These are phyloP conservation scores for Hirtodrosophila trivittata DNA, from an alignment of 2,888 invertebrate genomes.

Conservation along the genomic window DNA sequence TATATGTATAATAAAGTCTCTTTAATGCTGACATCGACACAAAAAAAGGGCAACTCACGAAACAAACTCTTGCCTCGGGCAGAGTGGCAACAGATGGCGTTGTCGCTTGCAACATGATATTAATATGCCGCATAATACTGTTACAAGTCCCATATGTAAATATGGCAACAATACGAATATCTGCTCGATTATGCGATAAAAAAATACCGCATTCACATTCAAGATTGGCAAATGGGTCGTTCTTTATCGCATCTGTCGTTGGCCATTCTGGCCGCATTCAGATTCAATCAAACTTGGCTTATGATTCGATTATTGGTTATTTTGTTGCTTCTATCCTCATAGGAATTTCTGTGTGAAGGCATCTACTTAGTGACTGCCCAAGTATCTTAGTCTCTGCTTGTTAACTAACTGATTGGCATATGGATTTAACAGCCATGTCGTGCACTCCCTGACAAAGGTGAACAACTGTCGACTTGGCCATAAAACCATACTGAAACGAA, in stretches of 20 bases:
- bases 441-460: constrained; percentile 31
- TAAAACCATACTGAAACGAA: constrained; percentile 30
- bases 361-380: constrained; percentile 15
- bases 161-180: constrained; percentile 21
- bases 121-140: constrained; percentile 15
- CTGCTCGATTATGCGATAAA: constrained; percentile 51
- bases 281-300: constrained; percentile 38
- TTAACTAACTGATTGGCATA: constrained; percentile 27
- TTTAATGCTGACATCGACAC: constrained; percentile 24
- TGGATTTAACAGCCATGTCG: constrained; percentile 44
- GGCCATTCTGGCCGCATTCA: constrained; percentile 21
- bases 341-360: constrained; percentile 11
- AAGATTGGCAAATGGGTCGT: constrained; percentile 14
- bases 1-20: not conserved
- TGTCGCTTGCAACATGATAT: constrained; percentile 3
- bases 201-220: constrained; percentile 33
- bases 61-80: constrained; percentile 22
- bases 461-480: constrained; percentile 38
- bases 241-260: not conserved
- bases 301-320: constrained; percentile 51
- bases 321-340: constrained; percentile 10
- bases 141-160: constrained; percentile 35
- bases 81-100: constrained; percentile 21
- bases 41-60: constrained; percentile 11
- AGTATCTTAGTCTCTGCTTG: constrained; percentile 10